These are phyloP conservation scores for Ditula angustiorana DNA, from an alignment of 2,888 invertebrate species.

Conservation along the genomic window DNA sequence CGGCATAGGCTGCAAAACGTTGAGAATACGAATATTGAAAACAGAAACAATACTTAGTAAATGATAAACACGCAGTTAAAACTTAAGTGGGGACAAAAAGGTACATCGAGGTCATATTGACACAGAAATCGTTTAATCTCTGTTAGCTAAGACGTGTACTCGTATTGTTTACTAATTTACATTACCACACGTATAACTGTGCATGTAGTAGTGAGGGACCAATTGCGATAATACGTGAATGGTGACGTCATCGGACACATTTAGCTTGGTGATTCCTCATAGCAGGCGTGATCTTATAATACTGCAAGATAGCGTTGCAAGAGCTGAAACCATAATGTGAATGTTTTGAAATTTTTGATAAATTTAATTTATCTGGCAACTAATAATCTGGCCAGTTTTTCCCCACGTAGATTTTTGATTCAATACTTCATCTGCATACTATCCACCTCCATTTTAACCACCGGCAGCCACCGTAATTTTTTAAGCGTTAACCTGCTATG, in stretches of 20 bases:
- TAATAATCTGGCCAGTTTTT: too few relatives aligned
- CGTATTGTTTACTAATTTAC: slow-evolving; percentile 61
- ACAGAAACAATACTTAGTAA: too few relatives aligned
- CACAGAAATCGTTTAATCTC: slow-evolving; percentile 19
- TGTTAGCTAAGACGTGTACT: slow-evolving; percentile 28
- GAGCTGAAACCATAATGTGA: neutral
- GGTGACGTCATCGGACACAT: slow-evolving; percentile 29
- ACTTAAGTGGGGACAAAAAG: neutral
- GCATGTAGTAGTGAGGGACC: slow-evolving; percentile 10
- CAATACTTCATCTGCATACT: too few relatives aligned
- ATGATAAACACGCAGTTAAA: neutral
- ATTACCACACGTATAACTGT: slow-evolving; percentile 44
- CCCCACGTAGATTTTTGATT: too few relatives aligned
- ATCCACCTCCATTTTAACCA: too few relatives aligned
- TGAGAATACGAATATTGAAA: too few relatives aligned
- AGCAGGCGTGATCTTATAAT: slow-evolving; percentile 6
- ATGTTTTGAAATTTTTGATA: neutral
- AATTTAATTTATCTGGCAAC: too few relatives aligned
- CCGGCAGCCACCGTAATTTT: too few relatives aligned
- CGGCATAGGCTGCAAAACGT: too few relatives aligned
- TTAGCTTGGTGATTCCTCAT: slow-evolving; percentile 20
- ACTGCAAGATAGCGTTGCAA: slow-evolving; percentile 6
- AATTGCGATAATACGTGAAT: neutral
- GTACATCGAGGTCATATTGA: slow-evolving; percentile 10
- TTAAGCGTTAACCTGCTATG: too few relatives aligned